Evolutionary conservation across 2,113 vertebrate species (phyloP), one percentile per base, ranked within the genome.

Genomic region (Microcebus griseorufus): DNA sequence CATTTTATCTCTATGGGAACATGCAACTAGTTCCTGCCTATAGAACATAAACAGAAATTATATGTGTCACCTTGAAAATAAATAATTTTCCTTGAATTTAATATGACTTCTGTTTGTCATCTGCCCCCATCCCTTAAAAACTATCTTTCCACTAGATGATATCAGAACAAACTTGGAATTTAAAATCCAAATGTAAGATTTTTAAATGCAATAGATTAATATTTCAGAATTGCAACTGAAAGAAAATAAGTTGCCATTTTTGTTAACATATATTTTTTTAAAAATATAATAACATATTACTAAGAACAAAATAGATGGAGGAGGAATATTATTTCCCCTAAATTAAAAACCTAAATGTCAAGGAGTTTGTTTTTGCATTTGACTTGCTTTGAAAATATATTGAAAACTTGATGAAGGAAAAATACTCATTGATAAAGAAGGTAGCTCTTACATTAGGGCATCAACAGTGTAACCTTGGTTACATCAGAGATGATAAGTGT

Each of bases 371-470:
- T 96, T 96, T 69, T 84, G 34, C 29, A 67, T 78, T 92, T 62
- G 20, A 65, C 8, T 95, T 80, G 45, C 12, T 92, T 95, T 87
- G 60, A 89, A 94, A 86, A 78, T 18, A 51, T 80, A n/a, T 32
- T 20, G 9, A 92, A 91, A 88, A 90, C 13, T 42, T 79, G 16
- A 69, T 48, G 51, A 72, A 48, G 34, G 1, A 73, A 60, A 87
- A 88, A n/a, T 11, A 81, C 42, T 53, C 42, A 82, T 42, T 58
- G 75, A 42, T 76, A 45, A 88, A 88, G 37, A 69, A 78, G 64
- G 4, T 42, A 4, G 0, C 32, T 70, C 8, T 51, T 42, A 32
- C 14, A 37, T 58, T 88, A 67, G n/a, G 13, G 64, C 20, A 79
- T 29, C 18, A 42, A 23, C 32, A 16, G 0, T 62, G 2, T 92